A percentile compares a stretch with the other conserved stretches of the same genome.
phyloP scores from a whole-genome alignment of 2,797 vertebrate genomes.

The Gallinago stenura region DNA sequence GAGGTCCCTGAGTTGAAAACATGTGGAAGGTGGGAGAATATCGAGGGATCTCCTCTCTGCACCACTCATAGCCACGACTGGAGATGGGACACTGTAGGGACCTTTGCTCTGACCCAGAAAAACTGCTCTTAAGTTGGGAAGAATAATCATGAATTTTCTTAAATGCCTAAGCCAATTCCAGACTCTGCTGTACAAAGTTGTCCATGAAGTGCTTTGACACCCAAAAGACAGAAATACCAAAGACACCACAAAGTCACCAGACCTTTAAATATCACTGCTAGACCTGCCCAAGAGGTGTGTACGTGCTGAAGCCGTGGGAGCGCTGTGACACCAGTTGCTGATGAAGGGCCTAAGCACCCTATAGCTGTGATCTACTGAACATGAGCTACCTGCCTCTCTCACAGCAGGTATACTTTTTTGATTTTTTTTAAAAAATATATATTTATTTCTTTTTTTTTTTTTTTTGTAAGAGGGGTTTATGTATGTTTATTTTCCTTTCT shows the following conservation, averaged over 20 bases:
- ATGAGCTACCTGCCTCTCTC: background rate
- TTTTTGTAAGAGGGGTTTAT: background rate
- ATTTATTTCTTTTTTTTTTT: background rate
- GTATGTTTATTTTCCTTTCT: background rate
- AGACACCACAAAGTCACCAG: background rate
- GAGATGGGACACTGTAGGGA: background rate
- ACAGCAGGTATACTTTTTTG: rapidly evolving
- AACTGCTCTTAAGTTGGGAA: background rate
- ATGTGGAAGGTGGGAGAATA: background rate
- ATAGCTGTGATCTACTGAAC: background rate
- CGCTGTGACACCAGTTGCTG: background rate
- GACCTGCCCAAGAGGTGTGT: background rate
- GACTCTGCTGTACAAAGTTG: background rate
- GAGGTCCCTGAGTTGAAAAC: background rate
- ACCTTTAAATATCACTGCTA: background rate
- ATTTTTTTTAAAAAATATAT: background rate
- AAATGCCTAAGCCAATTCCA: background rate
- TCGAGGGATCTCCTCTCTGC: background rate
- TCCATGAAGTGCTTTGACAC: background rate
- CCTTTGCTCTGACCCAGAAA: background rate
- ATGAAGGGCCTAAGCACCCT: background rate
- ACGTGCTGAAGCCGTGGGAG: background rate
- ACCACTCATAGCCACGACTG: background rate
- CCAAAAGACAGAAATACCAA: background rate
- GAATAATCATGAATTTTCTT: background rate